Conservation (phyloP, 2,113 vertebrate species). For the Glareola pratincola region DNA sequence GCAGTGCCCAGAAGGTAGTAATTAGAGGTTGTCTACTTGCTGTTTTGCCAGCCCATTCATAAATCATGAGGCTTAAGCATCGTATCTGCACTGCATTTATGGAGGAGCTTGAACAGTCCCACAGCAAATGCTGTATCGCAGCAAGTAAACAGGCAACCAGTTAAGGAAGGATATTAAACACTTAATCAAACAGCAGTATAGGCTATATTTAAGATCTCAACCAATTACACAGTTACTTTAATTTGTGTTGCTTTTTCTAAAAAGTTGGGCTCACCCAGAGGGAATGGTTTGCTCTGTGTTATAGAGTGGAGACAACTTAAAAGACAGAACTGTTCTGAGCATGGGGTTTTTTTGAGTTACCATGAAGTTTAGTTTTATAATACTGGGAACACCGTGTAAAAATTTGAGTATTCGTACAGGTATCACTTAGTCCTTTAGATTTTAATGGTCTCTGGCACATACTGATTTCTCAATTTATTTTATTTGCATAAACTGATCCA, state of each 20-base stretch:
- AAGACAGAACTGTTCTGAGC: not conserved
- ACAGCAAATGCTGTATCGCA: not conserved
- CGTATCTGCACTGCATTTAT: not conserved
- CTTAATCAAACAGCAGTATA: not conserved
- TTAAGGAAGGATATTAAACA: not conserved
- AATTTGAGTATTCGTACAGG: not conserved
- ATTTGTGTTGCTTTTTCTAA: not conserved
- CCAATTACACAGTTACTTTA: not conserved
- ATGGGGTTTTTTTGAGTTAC: not conserved
- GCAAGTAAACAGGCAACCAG: not conserved
- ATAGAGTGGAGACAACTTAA: not conserved
- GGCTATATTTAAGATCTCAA: not conserved
- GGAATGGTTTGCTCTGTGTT: not conserved
- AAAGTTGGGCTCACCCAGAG: not conserved
- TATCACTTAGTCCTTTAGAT: fast-evolving
- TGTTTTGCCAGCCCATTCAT: not conserved
- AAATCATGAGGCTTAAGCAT: not conserved
- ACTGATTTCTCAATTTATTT: not conserved
- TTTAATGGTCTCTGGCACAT: not conserved
- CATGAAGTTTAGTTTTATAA: not conserved
- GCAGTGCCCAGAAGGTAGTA: not conserved
- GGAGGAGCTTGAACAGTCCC: not conserved
- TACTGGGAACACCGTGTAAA: not conserved
- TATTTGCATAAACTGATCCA: not conserved
- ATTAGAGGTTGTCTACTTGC: not conserved